These are phyloP conservation scores for Natator depressus DNA, from an alignment of 2,113 vertebrate species.

Conservation along the genomic window DNA sequence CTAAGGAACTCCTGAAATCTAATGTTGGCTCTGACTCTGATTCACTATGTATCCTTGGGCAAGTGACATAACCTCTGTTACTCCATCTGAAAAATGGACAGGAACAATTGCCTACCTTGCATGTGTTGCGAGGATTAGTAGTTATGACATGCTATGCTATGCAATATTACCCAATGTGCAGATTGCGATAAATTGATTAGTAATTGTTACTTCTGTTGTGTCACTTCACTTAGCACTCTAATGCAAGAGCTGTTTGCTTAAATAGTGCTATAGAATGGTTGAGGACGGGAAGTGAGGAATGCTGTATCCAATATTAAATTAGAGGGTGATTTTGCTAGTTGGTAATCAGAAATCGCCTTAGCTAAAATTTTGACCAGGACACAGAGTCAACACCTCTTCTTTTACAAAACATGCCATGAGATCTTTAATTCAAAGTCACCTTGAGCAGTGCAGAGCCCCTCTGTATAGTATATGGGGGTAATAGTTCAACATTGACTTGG, in stretches of 20 bases:
- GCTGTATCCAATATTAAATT: neutral
- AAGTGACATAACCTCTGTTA: neutral
- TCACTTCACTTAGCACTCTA: neutral
- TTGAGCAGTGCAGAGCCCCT: neutral
- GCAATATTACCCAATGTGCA: neutral
- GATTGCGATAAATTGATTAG: rapidly evolving
- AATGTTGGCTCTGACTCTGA: neutral
- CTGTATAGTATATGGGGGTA: neutral
- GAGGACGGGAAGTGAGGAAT: neutral
- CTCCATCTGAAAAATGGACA: neutral
- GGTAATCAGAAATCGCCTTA: neutral
- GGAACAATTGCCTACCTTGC: neutral
- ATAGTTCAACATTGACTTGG: neutral
- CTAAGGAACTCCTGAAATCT: neutral
- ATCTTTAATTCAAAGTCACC: neutral
- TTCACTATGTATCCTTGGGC: neutral
- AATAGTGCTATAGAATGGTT: neutral
- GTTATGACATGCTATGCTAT: neutral
- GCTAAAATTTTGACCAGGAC: neutral
- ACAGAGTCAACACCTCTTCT: neutral
- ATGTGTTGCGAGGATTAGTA: neutral
- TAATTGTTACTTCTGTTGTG: neutral
- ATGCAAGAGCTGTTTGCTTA: neutral
- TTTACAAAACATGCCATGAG: neutral
- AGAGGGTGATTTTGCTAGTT: neutral